These are phyloP conservation scores for Podabrus alpinus DNA, from an alignment of 2,888 invertebrate species.

Conservation along the genomic window DNA sequence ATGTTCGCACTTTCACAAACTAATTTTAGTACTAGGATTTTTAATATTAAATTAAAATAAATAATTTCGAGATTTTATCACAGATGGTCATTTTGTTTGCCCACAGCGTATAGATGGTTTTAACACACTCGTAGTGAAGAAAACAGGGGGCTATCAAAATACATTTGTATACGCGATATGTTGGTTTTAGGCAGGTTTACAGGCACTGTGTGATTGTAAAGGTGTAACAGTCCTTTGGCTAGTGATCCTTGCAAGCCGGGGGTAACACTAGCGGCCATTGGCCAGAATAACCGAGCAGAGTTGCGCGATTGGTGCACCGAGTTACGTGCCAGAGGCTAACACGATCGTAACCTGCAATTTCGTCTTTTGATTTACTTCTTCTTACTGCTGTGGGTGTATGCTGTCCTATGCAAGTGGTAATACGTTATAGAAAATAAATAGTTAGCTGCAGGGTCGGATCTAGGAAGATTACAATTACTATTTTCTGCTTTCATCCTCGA, in stretches of 20 bases:
- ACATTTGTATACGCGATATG: constrained; percentile 30
- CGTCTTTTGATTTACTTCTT: constrained; percentile 54
- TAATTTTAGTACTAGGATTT: background rate
- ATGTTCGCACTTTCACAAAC: constrained; percentile 5
- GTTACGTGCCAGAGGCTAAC: constrained; percentile 52
- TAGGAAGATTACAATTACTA: constrained; percentile 40
- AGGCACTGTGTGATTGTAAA: constrained; percentile 49
- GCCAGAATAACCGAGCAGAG: constrained; percentile 50
- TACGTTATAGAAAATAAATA: constrained; percentile 42
- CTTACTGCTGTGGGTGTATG: constrained; percentile 46
- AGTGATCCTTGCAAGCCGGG: constrained; percentile 50
- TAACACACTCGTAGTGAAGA: constrained; percentile 1
- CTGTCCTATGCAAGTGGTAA: constrained; percentile 34
- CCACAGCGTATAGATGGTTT: constrained; percentile 16
- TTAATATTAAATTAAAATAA: constrained; percentile 4
- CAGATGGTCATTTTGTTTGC: constrained; percentile 19
- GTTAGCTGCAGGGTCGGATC: constrained; percentile 42
- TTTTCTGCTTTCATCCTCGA: constrained; percentile 24
- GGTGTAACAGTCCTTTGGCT: constrained; percentile 50
- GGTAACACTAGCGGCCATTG: constrained; percentile 56
- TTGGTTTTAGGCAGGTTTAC: constrained; percentile 49
- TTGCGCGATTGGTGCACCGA: constrained; percentile 54
- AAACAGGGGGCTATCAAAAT: constrained; percentile 27
- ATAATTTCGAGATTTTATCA: constrained; percentile 22
- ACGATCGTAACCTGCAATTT: constrained; percentile 54